Evolutionary conservation across 2,888 invertebrate genomes (phyloP).

Genomic region (Aspidiotus rigidus): DNA sequence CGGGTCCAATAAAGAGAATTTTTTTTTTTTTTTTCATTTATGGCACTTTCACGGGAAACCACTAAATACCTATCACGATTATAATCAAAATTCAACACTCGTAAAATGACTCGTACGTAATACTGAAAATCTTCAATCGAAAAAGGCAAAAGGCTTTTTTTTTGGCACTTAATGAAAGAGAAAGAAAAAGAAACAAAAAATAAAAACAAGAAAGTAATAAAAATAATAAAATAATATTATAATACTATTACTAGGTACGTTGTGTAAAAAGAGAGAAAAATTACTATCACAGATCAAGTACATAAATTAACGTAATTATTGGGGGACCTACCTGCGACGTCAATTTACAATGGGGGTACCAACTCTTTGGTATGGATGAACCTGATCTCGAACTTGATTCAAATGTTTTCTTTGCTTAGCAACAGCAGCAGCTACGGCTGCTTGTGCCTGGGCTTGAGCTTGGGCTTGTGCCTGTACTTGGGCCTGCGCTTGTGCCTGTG

Average conservation of each 20-base stretch:
- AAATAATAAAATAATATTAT: neutral
- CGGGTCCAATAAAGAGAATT: conserved; percentile 4
- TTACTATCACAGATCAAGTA: conserved; percentile 27
- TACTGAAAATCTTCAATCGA: neutral
- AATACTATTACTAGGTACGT: neutral
- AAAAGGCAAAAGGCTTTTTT: neutral
- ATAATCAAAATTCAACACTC: neutral
- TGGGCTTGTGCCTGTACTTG: conserved; percentile 40
- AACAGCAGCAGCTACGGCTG: conserved; percentile 52
- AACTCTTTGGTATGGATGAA: conserved; percentile 94
- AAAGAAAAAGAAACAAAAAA: conserved; percentile 5
- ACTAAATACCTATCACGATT: neutral
- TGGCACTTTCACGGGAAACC: neutral
- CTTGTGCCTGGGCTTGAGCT: conserved; percentile 46
- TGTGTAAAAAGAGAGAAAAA: neutral
- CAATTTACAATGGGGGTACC: conserved; percentile 60
- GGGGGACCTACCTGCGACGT: conserved; percentile 30
- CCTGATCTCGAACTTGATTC: conserved; percentile 72
- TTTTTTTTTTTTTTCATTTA: neutral
- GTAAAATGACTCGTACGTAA: conserved; percentile 11
- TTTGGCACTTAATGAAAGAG: neutral
- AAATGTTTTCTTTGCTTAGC: conserved; percentile 68
- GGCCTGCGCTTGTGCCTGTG: conserved; percentile 36
- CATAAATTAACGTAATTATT: neutral
- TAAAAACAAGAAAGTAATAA: neutral